Evolutionary conservation across 2,888 invertebrate genomes (phyloP), one percentile per base, ranked within the genome.

Genomic region (Thecophora atra): DNA sequence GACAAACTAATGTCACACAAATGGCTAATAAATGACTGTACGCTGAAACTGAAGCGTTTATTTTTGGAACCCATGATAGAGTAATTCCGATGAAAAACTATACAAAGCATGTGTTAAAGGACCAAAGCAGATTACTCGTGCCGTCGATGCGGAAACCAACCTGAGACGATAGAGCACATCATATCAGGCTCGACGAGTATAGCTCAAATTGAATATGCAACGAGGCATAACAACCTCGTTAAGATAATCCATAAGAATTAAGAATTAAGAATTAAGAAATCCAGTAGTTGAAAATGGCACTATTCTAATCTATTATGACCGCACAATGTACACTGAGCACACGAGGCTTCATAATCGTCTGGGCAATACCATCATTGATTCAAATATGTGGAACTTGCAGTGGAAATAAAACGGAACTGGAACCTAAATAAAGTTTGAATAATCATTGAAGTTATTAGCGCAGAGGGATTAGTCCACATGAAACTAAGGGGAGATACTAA

Each of bases 101-200:
- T 26, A 56, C 8, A 15, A 71, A 63, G 17, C 56, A 63, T 51
- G 42, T 70, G 3, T 60, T 73, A 26, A 70, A 60, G 37, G 70
- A 70, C 26, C 21, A n/a, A n/a, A n/a, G n/a, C n/a, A n/a, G 60
- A 65, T 30, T 65, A 70, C 60, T 47, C 37, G 1, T 73, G 70
- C n/a, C 65, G 70, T 7, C 64, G 56, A 58, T 70, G 66, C 17
- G 30, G n/a, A 24, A 60, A 58, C 3, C 28, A 17, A 19, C 24
- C 47, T n/a, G 72, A 68, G 51, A 73, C 73, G 1, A 65, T 73
- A 2, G 73, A 73, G 11, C 73, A 73, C 51, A 54, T 72, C 24
- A 65, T 72, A 58, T 54, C 70, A 0, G 69, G 44, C 15, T 69
- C 69, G 5, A 17, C 65, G n/a, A 17, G 37, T 5, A n/a, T 63